phyloP scores from a whole-genome alignment of 1,140 invertebrate species.

The Hylaeus volcanicus region DNA sequence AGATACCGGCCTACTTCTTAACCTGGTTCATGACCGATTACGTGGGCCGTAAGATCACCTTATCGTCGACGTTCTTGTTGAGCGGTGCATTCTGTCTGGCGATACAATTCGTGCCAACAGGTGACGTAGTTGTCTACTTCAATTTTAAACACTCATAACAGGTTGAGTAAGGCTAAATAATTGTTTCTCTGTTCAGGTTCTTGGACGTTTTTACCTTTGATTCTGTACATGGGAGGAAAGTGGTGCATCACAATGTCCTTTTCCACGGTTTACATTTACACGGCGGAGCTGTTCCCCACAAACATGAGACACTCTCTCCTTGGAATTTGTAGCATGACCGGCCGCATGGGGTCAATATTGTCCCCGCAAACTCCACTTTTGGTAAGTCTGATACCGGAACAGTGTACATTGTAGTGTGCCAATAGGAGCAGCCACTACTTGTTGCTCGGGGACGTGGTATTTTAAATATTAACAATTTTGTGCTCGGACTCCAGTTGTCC shows the following conservation, averaged over 20 bases:
- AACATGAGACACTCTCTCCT: slow-evolving; percentile 84
- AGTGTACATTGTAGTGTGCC: slow-evolving; percentile 14
- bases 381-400: slow-evolving; percentile 74
- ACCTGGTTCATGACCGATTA: slow-evolving; percentile 84
- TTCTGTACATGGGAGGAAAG: slow-evolving; percentile 87
- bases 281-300: slow-evolving; percentile 88
- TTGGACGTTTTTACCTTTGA: slow-evolving; percentile 75
- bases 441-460: slow-evolving; percentile 1
- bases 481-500: too few species aligned
- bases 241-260: slow-evolving; percentile 87
- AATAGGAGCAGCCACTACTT: slow-evolving; percentile 9
- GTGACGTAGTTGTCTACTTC: slow-evolving; percentile 33
- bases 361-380: slow-evolving; percentile 86
- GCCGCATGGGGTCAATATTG: slow-evolving; percentile 85
- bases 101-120: slow-evolving; percentile 71
- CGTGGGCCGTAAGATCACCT: slow-evolving; percentile 83
- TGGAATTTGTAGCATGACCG: slow-evolving; percentile 86
- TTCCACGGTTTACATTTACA: slow-evolving; percentile 86
- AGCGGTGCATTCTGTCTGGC: slow-evolving; percentile 81
- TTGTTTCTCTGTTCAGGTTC: slow-evolving; percentile 54
- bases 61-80: slow-evolving; percentile 82
- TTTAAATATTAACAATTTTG: neutral
- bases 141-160: too few species aligned
- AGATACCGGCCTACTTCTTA: slow-evolving; percentile 86
- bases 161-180: too few species aligned